Base-by-base conservation (phyloP, 2,797 vertebrate species). In the Furcifer pardalis region DNA sequence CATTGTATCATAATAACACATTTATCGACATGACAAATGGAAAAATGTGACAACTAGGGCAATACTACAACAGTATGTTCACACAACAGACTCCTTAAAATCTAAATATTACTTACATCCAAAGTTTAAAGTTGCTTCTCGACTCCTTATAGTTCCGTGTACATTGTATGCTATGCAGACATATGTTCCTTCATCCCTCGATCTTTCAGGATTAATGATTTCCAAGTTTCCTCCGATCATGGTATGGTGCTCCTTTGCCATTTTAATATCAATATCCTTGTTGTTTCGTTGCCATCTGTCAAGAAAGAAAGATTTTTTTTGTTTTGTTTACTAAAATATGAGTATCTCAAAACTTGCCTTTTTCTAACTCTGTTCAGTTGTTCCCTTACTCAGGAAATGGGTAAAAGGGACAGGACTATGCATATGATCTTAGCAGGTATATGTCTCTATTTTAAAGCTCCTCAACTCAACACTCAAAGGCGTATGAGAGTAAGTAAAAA, bases 211-310 rank as follows among this genome's bases (percentile, higher is more conserved):
- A 83, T 96, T 96, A 91, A 86, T 97, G 94, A 99, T 99, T 83
- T 98, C 91, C 86, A 99, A 95, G 94, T 97, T 98, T 85, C 98
- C 98, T 82, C 97, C 98, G 9, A 95, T 95, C 95, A 98, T 95
- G 86, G 94, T 97, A 94, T 98, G 99, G 84, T 97, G 96, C 8
- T 94, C 94, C 79, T 95, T 96, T 37, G 95, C 93, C 84, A 98
- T 81, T 63, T 79, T 86, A 40, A 86, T 82, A 92, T 97, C 96
- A 78, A 99, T 96, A 65, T 98, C 97, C 84, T 90, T 91, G 79
- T 95, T 94, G 87, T 97, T 96, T 93, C 97, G 94, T 90, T 93
- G 97, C 99, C 99, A 99, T 88, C 99, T 99, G 92, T 83, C 75
- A 42, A 73, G 75, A 77, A 88, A 91, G 90, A 40, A n/a, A 83